phyloP scores from a whole-genome alignment of 2,113 vertebrate species.

The Castor canadensis region DNA sequence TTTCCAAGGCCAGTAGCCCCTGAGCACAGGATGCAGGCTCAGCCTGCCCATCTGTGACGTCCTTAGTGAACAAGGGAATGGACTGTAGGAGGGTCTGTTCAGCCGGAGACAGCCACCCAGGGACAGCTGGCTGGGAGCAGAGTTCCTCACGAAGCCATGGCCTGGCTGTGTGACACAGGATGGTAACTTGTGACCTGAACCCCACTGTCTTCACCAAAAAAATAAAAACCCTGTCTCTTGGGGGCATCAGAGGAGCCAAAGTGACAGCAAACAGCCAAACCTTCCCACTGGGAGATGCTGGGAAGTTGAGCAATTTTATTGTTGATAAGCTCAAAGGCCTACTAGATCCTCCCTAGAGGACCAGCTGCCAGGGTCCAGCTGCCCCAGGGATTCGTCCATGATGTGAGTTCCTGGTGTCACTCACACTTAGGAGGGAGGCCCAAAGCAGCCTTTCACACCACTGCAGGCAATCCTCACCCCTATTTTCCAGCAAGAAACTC shows the following conservation, averaged over 20 bases:
- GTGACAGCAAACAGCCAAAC: background rate
- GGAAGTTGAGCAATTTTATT: background rate
- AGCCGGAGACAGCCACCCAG: background rate
- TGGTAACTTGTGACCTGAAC: background rate
- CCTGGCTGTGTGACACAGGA: background rate
- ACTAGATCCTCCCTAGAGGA: background rate
- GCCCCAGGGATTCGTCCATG: accelerated
- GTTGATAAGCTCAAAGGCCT: accelerated
- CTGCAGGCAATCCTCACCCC: accelerated
- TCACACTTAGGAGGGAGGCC: background rate
- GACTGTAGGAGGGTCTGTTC: too few species aligned
- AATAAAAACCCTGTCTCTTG: background rate
- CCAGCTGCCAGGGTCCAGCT: background rate
- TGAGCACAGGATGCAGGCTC: background rate
- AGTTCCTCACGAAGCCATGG: background rate
- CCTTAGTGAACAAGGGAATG: background rate
- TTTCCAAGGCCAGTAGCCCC: background rate
- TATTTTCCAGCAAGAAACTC: background rate
- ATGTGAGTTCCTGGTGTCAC: accelerated
- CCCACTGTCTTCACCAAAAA: background rate
- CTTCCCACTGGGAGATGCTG: background rate
- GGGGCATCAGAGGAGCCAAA: background rate
- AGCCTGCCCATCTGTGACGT: too few species aligned
- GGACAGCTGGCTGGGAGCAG: background rate
- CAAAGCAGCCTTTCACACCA: too few species aligned